These are phyloP conservation scores for Callionymus lyra DNA, from an alignment of 2,113 vertebrate genomes.

Conservation along the genomic window DNA sequence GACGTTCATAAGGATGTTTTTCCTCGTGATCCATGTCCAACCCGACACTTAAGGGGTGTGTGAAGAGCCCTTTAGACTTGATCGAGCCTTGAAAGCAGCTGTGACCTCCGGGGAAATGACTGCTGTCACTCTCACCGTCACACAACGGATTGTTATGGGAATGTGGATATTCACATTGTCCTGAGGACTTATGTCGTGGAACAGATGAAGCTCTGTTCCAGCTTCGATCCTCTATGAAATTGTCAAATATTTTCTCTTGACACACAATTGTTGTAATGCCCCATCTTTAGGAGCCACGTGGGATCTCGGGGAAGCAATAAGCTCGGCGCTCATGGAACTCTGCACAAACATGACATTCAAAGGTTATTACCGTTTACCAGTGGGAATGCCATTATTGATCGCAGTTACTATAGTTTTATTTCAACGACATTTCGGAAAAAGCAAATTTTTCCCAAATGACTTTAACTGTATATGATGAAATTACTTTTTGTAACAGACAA, in stretches of 20 bases:
- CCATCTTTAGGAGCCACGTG: neutral
- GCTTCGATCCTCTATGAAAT: neutral
- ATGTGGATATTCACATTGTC: constrained; percentile 6
- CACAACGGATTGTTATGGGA: constrained; percentile 16
- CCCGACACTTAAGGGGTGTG: constrained; percentile 7
- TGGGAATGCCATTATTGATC: constrained; percentile 31
- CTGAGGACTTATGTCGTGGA: constrained; percentile 1
- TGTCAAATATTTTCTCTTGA: neutral
- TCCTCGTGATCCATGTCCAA: neutral
- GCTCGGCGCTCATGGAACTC: constrained; percentile 4
- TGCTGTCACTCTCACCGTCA: constrained; percentile 3
- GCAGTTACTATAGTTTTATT: constrained; percentile 5
- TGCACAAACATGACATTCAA: constrained; percentile 36
- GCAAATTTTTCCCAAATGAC: too few species aligned
- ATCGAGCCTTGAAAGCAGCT: constrained; percentile 14
- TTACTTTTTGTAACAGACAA: too few species aligned
- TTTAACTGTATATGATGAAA: too few species aligned
- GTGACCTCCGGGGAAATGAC: constrained; percentile 21
- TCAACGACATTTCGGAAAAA: constrained; percentile 15
- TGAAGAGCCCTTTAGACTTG: constrained; percentile 12
- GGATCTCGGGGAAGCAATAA: neutral
- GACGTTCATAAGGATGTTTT: too few species aligned
- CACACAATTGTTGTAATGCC: neutral
- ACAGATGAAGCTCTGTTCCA: neutral
- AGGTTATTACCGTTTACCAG: constrained; percentile 39